Percentiles rank a stretch among this genome's conserved stretches.
These are phyloP conservation scores for Ceratothoa steindachneri DNA, from an alignment of 2,888 invertebrate species.

Conservation along the genomic window DNA sequence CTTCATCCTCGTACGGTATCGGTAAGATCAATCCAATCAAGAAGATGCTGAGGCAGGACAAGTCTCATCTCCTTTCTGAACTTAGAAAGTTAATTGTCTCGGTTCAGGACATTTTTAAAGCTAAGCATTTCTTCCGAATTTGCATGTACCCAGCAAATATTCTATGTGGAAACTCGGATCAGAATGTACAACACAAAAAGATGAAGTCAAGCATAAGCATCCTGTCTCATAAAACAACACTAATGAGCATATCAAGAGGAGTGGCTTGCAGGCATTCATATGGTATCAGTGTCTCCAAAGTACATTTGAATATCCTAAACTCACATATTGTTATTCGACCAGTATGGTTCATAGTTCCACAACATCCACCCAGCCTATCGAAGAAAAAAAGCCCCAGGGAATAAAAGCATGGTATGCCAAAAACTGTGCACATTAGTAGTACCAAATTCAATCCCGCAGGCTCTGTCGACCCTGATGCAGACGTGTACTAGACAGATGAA, in stretches of 20 bases:
- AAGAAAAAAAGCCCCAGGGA: background rate
- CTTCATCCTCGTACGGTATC: background rate
- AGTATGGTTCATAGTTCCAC: background rate
- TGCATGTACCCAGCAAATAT: background rate
- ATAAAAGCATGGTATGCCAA: no score
- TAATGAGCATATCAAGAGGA: background rate
- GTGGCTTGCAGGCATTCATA: background rate
- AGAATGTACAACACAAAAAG: background rate
- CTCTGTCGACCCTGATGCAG: no score
- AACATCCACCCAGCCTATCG: background rate
- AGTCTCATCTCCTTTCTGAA: background rate
- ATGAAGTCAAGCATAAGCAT: background rate
- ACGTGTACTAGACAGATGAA: no score
- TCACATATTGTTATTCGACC: background rate
- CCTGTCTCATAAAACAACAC: background rate
- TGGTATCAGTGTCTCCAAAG: background rate
- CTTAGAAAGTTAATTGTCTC: background rate
- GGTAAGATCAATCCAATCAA: background rate
- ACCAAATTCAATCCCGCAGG: no score
- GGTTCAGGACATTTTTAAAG: background rate
- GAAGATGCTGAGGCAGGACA: background rate
- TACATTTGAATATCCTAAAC: background rate
- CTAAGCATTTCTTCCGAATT: background rate
- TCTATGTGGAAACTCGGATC: background rate
- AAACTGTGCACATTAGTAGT: no score